These are phyloP conservation scores for Delphinus delphis DNA, from an alignment of 2,113 vertebrate species.

Conservation along the genomic window DNA sequence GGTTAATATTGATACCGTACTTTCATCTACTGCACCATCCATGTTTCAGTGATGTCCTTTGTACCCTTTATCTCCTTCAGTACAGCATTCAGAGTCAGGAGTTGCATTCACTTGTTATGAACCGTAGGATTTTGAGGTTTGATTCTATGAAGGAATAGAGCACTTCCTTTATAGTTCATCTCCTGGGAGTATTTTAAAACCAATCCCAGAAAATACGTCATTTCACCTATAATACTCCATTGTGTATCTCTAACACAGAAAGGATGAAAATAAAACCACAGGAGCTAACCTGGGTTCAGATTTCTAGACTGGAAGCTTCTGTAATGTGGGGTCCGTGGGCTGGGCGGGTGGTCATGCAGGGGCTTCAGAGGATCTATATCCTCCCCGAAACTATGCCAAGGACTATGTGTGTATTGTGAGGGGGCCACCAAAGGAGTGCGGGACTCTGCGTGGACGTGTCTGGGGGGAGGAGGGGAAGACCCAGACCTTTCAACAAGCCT, in stretches of 20 bases:
- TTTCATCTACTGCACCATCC: background rate
- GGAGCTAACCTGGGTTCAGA: background rate
- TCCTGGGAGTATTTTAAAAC: background rate
- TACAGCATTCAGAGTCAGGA: background rate
- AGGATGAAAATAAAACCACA: background rate
- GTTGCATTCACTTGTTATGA: conserved; percentile 14
- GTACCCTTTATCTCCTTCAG: background rate
- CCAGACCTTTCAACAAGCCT: background rate
- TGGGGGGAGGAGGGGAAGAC: background rate
- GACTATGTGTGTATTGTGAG: background rate
- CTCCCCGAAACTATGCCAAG: background rate
- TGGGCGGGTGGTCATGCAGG: background rate
- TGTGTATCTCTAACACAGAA: background rate
- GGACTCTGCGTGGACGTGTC: background rate
- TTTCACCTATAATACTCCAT: background rate
- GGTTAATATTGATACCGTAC: background rate
- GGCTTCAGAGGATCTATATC: background rate
- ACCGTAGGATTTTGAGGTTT: background rate
- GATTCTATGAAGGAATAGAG: background rate
- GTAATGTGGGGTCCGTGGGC: background rate
- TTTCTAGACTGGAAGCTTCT: conserved; percentile 20
- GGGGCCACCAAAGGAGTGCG: background rate
- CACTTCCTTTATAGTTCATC: background rate
- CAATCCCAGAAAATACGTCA: background rate
- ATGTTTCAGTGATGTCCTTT: background rate